Evolutionary conservation across 2,797 vertebrate genomes (phyloP), one percentile per base, ranked within the genome.

Genomic region (Acipenser oxyrinchus): DNA sequence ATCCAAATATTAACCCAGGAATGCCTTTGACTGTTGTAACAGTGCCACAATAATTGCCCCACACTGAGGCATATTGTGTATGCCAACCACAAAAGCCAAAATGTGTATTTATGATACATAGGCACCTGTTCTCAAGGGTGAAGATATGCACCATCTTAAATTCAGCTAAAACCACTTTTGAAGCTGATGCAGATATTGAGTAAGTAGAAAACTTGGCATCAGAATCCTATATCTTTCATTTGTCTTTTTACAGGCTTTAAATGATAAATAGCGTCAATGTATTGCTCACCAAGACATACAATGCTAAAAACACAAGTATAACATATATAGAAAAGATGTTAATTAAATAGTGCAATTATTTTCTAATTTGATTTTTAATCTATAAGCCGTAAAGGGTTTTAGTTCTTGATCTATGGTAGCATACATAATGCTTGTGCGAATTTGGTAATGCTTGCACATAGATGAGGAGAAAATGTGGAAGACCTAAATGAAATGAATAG

Each of bases 261-360:
- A 67, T 59, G 58, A 48, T 67, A 67, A 67, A 60, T 61, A 61
- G 13, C 6, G 49, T 61, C 66, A 61, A 61, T 48, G 10, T 49
- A 53, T 7, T 57, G 64, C 57, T 18, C 52, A 66, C 23, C 10
- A 66, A 52, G 64, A 57, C 7, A 66, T 37, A 37, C 37, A 5
- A 37, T 37, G 37, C 37, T 37, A 37, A 37, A 37, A 37, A 37
- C 37, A 37, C 37, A 37, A 37, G 37, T 37, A 37, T 37, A 37
- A 37, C 37, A 37, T 37, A 37, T 37, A 48, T 51, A 48, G 37
- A 58, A 13, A 10, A 7, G 23, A n/a, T 37, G 23, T 66, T 37
- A 57, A 66, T 66, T 53, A 66, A 66, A 66, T 9, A 23, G 64
- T n/a, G 10, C 48, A 66, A 66, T 66, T 53, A 66, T 48, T 66